Evolutionary conservation across 1,140 invertebrate species (phyloP).

Genomic region (Aleiodes sp.): DNA sequence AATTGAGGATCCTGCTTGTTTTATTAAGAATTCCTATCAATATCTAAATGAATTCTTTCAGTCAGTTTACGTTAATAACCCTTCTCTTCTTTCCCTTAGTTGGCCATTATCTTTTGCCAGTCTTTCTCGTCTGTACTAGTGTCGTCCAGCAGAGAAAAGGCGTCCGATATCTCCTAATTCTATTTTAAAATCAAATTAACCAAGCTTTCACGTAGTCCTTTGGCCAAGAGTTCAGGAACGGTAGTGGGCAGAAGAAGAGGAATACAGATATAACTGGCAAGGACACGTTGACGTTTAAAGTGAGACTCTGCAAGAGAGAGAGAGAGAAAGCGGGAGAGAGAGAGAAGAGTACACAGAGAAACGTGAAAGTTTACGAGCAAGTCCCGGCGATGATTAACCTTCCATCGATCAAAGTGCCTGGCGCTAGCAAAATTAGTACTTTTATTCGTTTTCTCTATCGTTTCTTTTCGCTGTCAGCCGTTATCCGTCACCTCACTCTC

Average conservation of each 20-base stretch:
- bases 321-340: neutral
- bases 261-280: neutral
- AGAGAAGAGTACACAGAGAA: neutral
- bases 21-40: neutral
- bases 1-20: no score
- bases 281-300: neutral
- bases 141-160: slow-evolving; percentile 1
- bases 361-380: slow-evolving; percentile 7
- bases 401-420: slow-evolving; percentile 39
- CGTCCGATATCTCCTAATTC: slow-evolving; percentile 29
- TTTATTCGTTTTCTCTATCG: neutral
- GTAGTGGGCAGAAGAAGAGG: neutral
- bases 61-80: neutral
- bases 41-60: neutral
- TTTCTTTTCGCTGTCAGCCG: neutral
- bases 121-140: neutral
- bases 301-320: neutral
- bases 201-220: slow-evolving; percentile 33
- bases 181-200: slow-evolving; percentile 34
- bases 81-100: neutral
- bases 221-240: neutral
- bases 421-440: slow-evolving; percentile 33
- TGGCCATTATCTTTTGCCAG: neutral
- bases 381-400: slow-evolving; percentile 40
- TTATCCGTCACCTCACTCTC: neutral